A percentile compares a stretch with the other conserved stretches of the same genome.
Conservation (phyloP, 2,888 invertebrate species). For the Spicauda simplicius region DNA sequence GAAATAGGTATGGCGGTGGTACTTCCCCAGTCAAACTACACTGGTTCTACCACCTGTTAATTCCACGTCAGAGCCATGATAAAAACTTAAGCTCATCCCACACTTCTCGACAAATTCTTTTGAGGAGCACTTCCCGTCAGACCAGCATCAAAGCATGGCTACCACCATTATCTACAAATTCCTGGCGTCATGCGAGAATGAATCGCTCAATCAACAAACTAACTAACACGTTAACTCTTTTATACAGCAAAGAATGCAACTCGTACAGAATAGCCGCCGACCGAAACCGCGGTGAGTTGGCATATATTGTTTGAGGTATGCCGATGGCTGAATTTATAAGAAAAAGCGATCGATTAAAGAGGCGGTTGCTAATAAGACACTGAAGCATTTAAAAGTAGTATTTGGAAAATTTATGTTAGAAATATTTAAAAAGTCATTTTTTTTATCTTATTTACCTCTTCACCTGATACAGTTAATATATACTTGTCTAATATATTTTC, state of each 20-base stretch:
- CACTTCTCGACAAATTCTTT: constrained; percentile 19
- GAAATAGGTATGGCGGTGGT: too few species aligned
- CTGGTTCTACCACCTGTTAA: too few species aligned
- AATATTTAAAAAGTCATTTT: too few species aligned
- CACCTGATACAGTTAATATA: too few species aligned
- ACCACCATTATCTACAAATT: constrained; percentile 44
- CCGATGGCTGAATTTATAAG: constrained; percentile 46
- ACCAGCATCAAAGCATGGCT: constrained; percentile 22
- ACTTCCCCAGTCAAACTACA: too few species aligned
- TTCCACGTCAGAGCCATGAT: not conserved
- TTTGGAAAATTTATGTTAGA: too few species aligned
- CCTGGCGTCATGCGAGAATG: constrained; percentile 57
- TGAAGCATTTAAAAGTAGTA: too few species aligned
- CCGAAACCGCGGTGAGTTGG: constrained; percentile 70
- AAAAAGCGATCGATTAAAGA: constrained; percentile 35
- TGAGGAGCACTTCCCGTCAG: constrained; percentile 29
- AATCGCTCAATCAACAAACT: constrained; percentile 72
- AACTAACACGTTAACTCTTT: constrained; percentile 63
- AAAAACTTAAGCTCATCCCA: not conserved
- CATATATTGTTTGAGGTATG: constrained; percentile 53
- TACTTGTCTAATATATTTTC: too few species aligned
- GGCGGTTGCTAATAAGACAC: not conserved
- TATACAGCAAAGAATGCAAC: constrained; percentile 52
- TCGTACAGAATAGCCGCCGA: constrained; percentile 53
- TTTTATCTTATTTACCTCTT: too few species aligned